A percentile compares a stretch with the other conserved stretches of the same genome.
These are phyloP conservation scores for Planococcus citri DNA, from an alignment of 1,140 invertebrate species.

Conservation along the genomic window DNA sequence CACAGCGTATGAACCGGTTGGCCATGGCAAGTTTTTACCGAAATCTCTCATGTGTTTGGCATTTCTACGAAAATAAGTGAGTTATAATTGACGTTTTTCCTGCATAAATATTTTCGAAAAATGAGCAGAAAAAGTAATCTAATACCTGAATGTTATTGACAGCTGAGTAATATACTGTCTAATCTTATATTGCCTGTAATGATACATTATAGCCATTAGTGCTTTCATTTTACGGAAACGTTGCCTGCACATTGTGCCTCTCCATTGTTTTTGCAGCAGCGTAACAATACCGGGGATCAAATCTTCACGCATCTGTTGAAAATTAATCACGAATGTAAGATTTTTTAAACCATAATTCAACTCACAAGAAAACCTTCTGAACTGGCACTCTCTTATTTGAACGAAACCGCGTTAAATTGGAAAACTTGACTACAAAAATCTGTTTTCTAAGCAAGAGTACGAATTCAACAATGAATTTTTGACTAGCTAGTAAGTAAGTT, in stretches of 20 bases:
- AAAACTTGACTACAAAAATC: no score
- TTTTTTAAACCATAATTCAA: no score
- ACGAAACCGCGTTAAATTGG: no score
- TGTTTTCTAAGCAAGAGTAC: no score
- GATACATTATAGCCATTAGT: slow-evolving; percentile 60
- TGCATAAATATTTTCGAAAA: no score
- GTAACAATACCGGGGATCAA: slow-evolving; percentile 81
- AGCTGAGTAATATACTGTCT: slow-evolving; percentile 53
- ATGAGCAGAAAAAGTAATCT: not conserved
- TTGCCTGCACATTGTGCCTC: slow-evolving; percentile 65
- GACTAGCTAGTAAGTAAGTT: no score
- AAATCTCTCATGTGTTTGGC: slow-evolving; percentile 52
- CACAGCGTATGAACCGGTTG: slow-evolving; percentile 54
- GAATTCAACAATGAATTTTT: no score
- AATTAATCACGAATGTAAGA: not conserved
- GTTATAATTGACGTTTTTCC: no score
- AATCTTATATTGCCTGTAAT: slow-evolving; percentile 76
- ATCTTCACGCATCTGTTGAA: slow-evolving; percentile 47
- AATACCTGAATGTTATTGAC: not conserved
- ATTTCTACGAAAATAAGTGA: slow-evolving; percentile 28
- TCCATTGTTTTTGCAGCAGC: slow-evolving; percentile 86
- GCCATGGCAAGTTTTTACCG: slow-evolving; percentile 71
- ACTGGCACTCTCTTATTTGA: no score
- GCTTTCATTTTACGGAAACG: slow-evolving; percentile 76
- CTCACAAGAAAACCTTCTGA: no score